Conservation (phyloP, 2,888 invertebrate species). For the Adela reaumurella region DNA sequence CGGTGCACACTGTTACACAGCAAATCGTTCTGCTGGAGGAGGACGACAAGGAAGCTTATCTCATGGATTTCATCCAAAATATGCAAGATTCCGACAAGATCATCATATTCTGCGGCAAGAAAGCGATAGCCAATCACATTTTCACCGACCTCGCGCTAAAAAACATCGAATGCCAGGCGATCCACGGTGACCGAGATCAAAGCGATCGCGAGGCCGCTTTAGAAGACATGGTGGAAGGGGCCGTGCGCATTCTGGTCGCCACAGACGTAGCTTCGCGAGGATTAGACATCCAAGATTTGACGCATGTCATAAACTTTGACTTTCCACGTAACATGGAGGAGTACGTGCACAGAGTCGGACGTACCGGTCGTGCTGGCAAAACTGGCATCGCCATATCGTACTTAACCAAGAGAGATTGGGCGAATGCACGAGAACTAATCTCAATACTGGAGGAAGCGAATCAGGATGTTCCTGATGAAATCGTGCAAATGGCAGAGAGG, state of each 20-base stretch:
- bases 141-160: constrained; percentile 72
- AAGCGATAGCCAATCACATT: constrained; percentile 78
- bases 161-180: constrained; percentile 69
- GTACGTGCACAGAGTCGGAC: constrained; percentile 93
- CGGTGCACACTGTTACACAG: constrained; percentile 85
- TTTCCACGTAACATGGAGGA: constrained; percentile 94
- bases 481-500: constrained; percentile 72
- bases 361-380: constrained; percentile 90
- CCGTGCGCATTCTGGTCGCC: constrained; percentile 80
- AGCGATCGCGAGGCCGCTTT: constrained; percentile 77
- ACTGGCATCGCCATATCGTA: constrained; percentile 81
- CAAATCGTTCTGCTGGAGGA: constrained; percentile 71
- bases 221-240: constrained; percentile 75
- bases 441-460: constrained; percentile 82
- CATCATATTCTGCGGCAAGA: constrained; percentile 88
- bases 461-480: constrained; percentile 76
- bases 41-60: constrained; percentile 61
- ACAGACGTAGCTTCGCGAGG: constrained; percentile 96
- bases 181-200: constrained; percentile 89
- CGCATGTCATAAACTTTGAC: constrained; percentile 90
- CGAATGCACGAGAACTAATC: constrained; percentile 75
- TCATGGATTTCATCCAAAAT: constrained; percentile 65
- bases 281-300: constrained; percentile 84
- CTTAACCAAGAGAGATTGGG: constrained; percentile 79
- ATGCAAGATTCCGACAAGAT: constrained; percentile 78